Percentiles rank a stretch among this genome's conserved stretches.
These are phyloP conservation scores for Argyrosomus japonicus DNA, from an alignment of 2,113 vertebrate species.

Conservation along the genomic window DNA sequence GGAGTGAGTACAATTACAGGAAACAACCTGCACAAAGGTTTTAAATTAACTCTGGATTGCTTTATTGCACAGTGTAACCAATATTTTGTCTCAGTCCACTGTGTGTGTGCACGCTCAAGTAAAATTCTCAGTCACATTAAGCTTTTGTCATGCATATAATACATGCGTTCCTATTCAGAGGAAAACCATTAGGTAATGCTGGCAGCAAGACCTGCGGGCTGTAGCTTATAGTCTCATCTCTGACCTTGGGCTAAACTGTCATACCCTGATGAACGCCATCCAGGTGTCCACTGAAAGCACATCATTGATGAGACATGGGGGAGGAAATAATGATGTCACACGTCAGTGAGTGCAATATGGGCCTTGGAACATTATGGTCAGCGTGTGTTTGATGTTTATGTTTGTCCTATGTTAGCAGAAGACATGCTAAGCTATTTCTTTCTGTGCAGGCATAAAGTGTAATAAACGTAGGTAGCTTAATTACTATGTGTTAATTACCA, in stretches of 20 bases:
- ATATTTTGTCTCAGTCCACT: not conserved
- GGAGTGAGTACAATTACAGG: not conserved
- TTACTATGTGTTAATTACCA: not conserved
- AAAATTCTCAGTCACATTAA: slow-evolving; percentile 1
- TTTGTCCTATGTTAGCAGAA: not conserved
- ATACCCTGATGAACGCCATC: slow-evolving; percentile 22
- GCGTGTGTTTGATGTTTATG: not conserved
- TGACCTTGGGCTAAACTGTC: slow-evolving; percentile 36
- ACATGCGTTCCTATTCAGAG: not conserved
- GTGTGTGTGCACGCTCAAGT: not conserved
- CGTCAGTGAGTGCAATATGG: slow-evolving; percentile 15
- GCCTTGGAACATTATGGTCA: not conserved
- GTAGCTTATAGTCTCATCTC: slow-evolving; percentile 21
- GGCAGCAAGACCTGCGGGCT: slow-evolving; percentile 10
- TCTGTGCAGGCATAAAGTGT: not conserved
- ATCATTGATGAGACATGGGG: slow-evolving; percentile 10
- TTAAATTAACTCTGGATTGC: not conserved
- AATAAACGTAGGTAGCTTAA: not conserved
- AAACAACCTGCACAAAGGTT: not conserved
- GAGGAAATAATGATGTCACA: slow-evolving; percentile 12
- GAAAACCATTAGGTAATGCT: slow-evolving; percentile 16
- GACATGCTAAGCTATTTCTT: not conserved
- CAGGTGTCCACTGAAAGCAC: slow-evolving; percentile 30
- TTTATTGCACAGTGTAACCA: not conserved
- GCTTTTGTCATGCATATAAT: not conserved